Evolutionary conservation across 2,888 invertebrate species (phyloP).

Genomic region (Drosophila antonietae): DNA sequence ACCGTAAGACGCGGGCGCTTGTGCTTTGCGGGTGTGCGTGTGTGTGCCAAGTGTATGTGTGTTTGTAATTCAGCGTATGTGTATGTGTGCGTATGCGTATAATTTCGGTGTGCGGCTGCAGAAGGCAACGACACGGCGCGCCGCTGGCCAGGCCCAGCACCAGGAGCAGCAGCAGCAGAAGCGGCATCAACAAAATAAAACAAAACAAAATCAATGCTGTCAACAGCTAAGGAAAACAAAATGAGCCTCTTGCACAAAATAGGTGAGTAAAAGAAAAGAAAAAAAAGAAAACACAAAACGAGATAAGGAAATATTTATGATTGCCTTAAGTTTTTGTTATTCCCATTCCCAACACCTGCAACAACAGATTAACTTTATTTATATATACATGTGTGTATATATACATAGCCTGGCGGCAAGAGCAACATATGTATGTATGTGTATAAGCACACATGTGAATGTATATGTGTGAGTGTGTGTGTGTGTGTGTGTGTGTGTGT

Average conservation of each 20-base stretch:
- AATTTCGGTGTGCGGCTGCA: constrained; percentile 65
- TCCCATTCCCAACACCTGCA: constrained; percentile 36
- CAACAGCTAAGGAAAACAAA: constrained; percentile 54
- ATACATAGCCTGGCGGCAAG: neutral
- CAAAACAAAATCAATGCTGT: constrained; percentile 50
- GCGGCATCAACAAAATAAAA: constrained; percentile 35
- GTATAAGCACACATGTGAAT: constrained; percentile 3
- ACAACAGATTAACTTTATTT: constrained; percentile 18
- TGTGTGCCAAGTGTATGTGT: constrained; percentile 36
- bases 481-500: constrained; percentile 9
- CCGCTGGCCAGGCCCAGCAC: constrained; percentile 44
- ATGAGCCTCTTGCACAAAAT: constrained; percentile 75
- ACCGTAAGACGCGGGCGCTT: constrained; percentile 46
- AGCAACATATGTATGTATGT: neutral
- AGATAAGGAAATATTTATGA: constrained; percentile 10
- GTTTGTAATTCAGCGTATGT: constrained; percentile 43
- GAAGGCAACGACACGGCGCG: constrained; percentile 63
- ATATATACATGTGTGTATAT: neutral
- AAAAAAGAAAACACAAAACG: neutral
- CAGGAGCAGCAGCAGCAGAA: constrained; percentile 40
- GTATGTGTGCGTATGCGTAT: constrained; percentile 62
- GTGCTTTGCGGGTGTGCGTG: constrained; percentile 60
- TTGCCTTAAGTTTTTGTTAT: constrained; percentile 22
- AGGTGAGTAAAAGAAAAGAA: constrained; percentile 51
- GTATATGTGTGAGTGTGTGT: neutral